These are phyloP conservation scores for Bilobella aurantiaca DNA, from an alignment of 1,140 invertebrate genomes.

Conservation along the genomic window DNA sequence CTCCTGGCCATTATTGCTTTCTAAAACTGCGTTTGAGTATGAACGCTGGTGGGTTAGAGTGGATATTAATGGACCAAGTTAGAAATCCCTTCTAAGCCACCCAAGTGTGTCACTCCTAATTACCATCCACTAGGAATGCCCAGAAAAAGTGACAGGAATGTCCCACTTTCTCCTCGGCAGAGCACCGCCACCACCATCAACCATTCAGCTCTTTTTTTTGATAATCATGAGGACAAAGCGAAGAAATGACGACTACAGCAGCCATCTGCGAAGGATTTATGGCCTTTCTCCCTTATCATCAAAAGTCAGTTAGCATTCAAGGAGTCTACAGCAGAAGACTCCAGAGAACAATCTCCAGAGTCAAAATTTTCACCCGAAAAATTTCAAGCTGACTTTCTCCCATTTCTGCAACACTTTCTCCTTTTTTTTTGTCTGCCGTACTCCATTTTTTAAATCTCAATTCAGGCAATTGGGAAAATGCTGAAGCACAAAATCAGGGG, in stretches of 20 bases:
- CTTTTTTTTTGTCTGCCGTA: not conserved
- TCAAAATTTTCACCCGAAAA: not conserved
- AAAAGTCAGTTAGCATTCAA: not conserved
- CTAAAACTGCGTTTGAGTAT: not conserved
- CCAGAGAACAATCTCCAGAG: too few species aligned
- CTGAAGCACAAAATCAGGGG: not conserved
- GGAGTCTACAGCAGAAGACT: not conserved
- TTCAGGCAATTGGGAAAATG: not conserved
- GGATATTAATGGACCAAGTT: constrained; percentile 7
- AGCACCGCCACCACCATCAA: not conserved
- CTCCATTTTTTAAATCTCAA: not conserved
- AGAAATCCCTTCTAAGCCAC: not conserved
- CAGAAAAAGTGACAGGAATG: not conserved
- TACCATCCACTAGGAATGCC: not conserved
- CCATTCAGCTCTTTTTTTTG: not conserved
- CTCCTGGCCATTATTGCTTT: not conserved
- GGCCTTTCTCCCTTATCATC: not conserved
- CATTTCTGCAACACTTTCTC: not conserved
- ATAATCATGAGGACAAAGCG: not conserved
- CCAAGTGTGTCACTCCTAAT: constrained; percentile 9
- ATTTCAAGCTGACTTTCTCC: too few species aligned
- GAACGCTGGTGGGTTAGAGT: not conserved
- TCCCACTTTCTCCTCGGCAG: not conserved
- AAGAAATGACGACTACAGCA: not conserved
- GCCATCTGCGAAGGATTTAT: not conserved